These are phyloP conservation scores for Turnix velox DNA, from an alignment of 2,113 vertebrate genomes.

Conservation along the genomic window DNA sequence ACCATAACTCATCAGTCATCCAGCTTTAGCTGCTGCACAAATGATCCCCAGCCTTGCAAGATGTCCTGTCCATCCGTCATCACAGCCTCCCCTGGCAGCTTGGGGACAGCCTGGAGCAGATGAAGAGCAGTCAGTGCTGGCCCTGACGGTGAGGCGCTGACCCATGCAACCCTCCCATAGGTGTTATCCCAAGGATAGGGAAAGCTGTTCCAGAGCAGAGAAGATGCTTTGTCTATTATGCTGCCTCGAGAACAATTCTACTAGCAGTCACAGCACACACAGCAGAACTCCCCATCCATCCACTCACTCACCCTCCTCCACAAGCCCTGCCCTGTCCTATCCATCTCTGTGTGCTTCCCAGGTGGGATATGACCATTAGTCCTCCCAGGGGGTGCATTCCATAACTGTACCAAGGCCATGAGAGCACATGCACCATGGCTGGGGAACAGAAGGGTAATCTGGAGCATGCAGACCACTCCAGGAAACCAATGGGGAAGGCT, in stretches of 20 bases:
- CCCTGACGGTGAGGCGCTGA: background rate
- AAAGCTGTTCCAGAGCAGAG: background rate
- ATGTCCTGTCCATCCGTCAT: background rate
- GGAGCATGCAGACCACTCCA: background rate
- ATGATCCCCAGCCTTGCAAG: background rate
- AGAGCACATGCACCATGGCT: rapidly evolving
- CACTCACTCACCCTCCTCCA: background rate
- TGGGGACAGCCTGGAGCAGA: background rate
- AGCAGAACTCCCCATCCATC: no score
- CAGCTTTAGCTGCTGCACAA: background rate
- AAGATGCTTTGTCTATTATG: background rate
- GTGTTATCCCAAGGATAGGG: rapidly evolving
- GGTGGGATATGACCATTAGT: background rate
- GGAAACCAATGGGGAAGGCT: background rate
- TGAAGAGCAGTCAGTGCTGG: rapidly evolving
- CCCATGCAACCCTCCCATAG: background rate
- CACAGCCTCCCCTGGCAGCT: background rate
- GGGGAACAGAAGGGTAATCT: background rate
- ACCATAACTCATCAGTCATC: background rate
- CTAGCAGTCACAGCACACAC: background rate
- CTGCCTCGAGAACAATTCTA: background rate
- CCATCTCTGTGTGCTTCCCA: rapidly evolving
- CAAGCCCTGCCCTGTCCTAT: background rate
- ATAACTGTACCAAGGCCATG: rapidly evolving
- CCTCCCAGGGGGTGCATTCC: background rate